Percentiles rank a stretch among this genome's conserved stretches.
These are phyloP conservation scores for Alitta virens DNA, from an alignment of 2,888 invertebrate genomes.

Conservation along the genomic window DNA sequence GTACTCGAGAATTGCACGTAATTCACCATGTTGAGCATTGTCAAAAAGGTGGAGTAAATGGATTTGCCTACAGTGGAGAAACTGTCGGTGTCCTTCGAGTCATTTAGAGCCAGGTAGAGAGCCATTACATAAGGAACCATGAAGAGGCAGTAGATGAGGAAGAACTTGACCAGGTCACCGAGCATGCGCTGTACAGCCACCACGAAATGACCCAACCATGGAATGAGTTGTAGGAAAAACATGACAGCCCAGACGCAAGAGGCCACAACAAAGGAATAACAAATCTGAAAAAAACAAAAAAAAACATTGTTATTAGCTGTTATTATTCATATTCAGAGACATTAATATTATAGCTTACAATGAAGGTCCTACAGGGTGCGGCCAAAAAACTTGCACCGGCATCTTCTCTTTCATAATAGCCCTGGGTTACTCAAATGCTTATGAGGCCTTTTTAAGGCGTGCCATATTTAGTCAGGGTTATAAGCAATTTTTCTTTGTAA, in stretches of 20 bases:
- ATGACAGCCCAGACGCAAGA: conserved; percentile 13
- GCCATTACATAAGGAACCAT: conserved; percentile 11
- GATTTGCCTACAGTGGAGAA: not conserved
- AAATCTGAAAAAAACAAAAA: no score
- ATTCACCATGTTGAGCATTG: conserved; percentile 22
- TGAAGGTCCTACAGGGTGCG: no score
- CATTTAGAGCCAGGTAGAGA: conserved; percentile 1
- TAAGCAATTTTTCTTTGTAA: no score
- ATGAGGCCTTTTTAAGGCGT: no score
- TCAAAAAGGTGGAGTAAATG: conserved; percentile 11
- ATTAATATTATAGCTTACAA: no score
- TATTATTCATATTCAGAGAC: no score
- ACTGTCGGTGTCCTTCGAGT: conserved; percentile 1
- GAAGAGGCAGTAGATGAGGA: conserved; percentile 13
- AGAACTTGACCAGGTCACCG: conserved; percentile 13
- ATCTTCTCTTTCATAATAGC: no score
- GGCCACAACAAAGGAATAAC: not conserved
- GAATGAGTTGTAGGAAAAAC: conserved; percentile 23
- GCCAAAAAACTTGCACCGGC: no score
- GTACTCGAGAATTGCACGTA: not conserved
- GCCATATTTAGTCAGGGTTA: no score
- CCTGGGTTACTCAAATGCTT: no score
- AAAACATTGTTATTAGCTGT: no score
- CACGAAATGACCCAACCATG: conserved; percentile 19
- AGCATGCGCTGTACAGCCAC: conserved; percentile 20